Evolutionary conservation across 2,888 invertebrate species (phyloP).

Genomic region (Ypsolopha sequella): DNA sequence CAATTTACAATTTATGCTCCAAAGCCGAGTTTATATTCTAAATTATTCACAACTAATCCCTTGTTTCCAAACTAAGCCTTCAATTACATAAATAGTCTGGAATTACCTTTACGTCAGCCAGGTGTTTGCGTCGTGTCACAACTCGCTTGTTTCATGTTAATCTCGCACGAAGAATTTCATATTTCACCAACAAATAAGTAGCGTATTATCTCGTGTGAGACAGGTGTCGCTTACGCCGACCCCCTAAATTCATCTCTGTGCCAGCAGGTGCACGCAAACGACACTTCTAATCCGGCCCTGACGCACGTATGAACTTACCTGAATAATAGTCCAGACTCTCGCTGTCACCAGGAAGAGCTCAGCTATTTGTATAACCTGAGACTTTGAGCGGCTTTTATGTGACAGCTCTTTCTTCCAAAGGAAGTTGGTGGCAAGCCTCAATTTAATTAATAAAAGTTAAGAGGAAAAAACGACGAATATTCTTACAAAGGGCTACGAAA

Average conservation of each 20-base stretch:
- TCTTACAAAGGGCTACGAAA: slow-evolving; percentile 33
- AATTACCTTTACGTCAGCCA: slow-evolving; percentile 12
- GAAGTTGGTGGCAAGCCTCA: background rate
- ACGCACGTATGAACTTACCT: slow-evolving; percentile 28
- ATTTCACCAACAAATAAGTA: slow-evolving; percentile 59
- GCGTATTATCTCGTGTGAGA: slow-evolving; percentile 56
- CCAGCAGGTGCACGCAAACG: slow-evolving; percentile 50
- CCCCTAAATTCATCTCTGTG: slow-evolving; percentile 54
- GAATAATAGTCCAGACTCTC: slow-evolving; percentile 26
- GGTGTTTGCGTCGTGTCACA: slow-evolving; percentile 20
- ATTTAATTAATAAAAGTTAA: slow-evolving; percentile 4
- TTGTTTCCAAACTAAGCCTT: background rate
- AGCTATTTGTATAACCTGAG: slow-evolving; percentile 2
- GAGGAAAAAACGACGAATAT: slow-evolving; percentile 19
- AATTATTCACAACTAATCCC: no score
- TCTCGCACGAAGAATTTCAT: slow-evolving; percentile 46
- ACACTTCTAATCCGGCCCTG: slow-evolving; percentile 47
- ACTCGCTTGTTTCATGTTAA: slow-evolving; percentile 6
- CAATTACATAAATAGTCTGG: background rate
- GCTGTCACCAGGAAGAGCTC: slow-evolving; percentile 26
- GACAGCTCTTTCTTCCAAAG: background rate
- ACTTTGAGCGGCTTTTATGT: background rate
- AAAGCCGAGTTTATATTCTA: no score
- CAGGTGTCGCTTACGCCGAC: slow-evolving; percentile 58
- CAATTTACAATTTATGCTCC: no score